Conservation (phyloP, 2,113 vertebrate genomes). For the Zosterops borbonicus region DNA sequence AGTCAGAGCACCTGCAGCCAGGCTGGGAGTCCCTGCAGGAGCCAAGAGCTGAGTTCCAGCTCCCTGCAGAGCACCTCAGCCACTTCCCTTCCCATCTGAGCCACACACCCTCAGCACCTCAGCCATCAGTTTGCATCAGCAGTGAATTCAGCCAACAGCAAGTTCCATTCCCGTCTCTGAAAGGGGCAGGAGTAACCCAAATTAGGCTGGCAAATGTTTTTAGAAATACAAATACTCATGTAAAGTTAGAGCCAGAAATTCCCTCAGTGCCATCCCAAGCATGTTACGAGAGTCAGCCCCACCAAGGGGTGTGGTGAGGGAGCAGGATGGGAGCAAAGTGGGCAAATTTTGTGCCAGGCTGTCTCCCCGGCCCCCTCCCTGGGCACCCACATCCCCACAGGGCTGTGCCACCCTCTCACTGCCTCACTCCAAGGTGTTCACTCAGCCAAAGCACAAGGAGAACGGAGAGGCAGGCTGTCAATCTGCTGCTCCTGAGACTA, state of each 20-base stretch:
- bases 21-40: not conserved
- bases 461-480: accelerated
- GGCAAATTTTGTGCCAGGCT: not conserved
- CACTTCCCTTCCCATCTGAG: accelerated
- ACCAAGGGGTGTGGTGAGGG: accelerated
- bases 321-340: not conserved
- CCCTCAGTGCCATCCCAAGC: not conserved
- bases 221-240: not conserved
- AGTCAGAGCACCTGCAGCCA: not conserved
- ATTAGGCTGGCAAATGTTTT: not conserved
- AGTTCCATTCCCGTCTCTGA: constrained; percentile 7
- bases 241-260: not conserved
- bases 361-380: not conserved
- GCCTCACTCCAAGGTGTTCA: not conserved
- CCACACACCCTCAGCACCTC: not conserved
- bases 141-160: not conserved
- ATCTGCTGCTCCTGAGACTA: not conserved
- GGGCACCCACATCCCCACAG: not conserved
- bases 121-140: not conserved
- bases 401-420: not conserved
- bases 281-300: accelerated
- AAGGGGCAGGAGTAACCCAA: not conserved
- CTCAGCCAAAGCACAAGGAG: not conserved
- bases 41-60: not conserved
- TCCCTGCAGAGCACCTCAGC: not conserved